These are phyloP conservation scores for Willowsia nigromaculata DNA, from an alignment of 2,888 invertebrate genomes.

Conservation along the genomic window DNA sequence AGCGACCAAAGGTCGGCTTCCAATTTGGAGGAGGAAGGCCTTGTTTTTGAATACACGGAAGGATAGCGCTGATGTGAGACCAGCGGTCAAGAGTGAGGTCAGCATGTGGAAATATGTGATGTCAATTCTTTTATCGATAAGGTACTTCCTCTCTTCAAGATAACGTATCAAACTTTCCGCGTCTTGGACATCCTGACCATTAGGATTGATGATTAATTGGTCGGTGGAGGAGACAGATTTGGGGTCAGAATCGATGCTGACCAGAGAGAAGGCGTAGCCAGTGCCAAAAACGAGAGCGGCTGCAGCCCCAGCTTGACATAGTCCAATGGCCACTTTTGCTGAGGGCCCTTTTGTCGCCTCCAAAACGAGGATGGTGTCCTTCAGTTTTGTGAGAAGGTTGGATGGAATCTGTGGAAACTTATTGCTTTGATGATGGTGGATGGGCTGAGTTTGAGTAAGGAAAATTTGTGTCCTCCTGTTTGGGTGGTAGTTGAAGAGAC, in stretches of 20 bases:
- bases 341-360: constrained; percentile 62
- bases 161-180: neutral
- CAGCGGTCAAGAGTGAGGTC: neutral
- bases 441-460: neutral
- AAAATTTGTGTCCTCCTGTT: neutral
- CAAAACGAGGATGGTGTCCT: constrained; percentile 51
- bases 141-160: neutral
- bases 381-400: constrained; percentile 10
- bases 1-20: constrained; percentile 25
- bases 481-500: neutral
- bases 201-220: neutral
- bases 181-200: neutral
- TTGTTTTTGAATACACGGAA: constrained; percentile 63
- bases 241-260: neutral
- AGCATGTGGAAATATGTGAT: constrained; percentile 56
- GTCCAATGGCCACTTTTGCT: neutral
- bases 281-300: constrained; percentile 43
- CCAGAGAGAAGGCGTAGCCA: constrained; percentile 29
- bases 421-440: neutral
- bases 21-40: constrained; percentile 17
- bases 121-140: neutral
- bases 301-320: constrained; percentile 43
- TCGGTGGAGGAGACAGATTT: neutral
- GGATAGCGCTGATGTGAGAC: constrained; percentile 2
- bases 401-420: neutral